phyloP scores from a whole-genome alignment of 1,140 invertebrate genomes.

The Caenorhabditis inopinata region DNA sequence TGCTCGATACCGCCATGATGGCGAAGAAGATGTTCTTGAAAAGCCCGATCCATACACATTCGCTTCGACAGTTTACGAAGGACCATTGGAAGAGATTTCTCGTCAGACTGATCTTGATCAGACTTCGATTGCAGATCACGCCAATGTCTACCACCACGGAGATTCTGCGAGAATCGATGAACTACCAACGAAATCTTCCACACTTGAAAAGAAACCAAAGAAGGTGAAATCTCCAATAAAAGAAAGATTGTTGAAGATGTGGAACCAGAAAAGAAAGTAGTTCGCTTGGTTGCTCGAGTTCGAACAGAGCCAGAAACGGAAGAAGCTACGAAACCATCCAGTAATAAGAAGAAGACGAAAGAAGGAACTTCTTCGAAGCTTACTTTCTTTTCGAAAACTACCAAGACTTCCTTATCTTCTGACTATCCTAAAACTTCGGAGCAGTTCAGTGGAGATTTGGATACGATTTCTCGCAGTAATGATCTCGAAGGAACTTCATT shows the following conservation, averaged over 20 bases:
- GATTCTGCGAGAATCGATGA: background rate
- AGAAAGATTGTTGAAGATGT: background rate
- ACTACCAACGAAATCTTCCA: background rate
- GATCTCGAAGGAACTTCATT: too few species aligned
- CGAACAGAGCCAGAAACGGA: too few species aligned
- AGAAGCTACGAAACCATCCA: too few species aligned
- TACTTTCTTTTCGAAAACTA: too few species aligned
- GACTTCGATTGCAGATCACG: background rate
- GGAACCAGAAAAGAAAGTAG: background rate
- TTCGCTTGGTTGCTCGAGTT: conserved; percentile 57
- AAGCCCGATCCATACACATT: background rate
- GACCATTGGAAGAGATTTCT: background rate
- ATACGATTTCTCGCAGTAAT: too few species aligned
- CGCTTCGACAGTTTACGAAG: background rate
- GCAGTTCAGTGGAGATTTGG: too few species aligned
- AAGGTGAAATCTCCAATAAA: conserved; percentile 28
- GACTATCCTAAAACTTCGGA: too few species aligned
- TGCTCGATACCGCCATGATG: background rate
- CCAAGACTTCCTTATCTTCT: too few species aligned
- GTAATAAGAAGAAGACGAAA: too few species aligned
- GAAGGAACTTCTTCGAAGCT: too few species aligned
- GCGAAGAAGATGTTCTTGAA: conserved; percentile 2
- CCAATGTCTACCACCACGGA: background rate
- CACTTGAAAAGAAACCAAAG: background rate
- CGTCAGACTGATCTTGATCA: background rate